Evolutionary conservation across 2,888 invertebrate species (phyloP).

Genomic region (Himalopsyche anomala): DNA sequence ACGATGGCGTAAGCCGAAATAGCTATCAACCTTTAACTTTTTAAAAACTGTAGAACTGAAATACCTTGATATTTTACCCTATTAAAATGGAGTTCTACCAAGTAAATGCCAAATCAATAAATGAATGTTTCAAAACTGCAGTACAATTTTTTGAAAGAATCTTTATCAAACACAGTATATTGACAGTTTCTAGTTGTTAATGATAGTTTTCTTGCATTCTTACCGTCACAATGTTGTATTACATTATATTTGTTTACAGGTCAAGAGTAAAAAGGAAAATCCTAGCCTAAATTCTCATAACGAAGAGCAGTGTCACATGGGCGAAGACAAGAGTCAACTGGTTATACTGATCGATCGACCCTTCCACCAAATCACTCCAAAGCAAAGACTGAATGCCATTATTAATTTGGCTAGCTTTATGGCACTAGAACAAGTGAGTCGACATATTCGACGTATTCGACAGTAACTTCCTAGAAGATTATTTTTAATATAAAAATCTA

Average conservation of each 20-base stretch:
- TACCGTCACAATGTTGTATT: too few relatives aligned
- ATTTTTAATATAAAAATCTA: too few relatives aligned
- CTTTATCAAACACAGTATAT: constrained; percentile 47
- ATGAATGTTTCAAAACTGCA: too few relatives aligned
- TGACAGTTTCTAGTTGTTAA: constrained; percentile 61
- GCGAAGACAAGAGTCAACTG: constrained; percentile 76
- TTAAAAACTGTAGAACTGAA: too few relatives aligned
- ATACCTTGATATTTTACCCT: too few relatives aligned
- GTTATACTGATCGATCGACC: constrained; percentile 83
- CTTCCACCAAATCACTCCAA: constrained; percentile 79
- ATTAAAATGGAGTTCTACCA: too few relatives aligned
- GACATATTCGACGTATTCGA: not conserved
- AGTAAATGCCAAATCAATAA: too few relatives aligned
- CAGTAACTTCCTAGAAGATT: too few relatives aligned
- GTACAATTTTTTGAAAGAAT: too few relatives aligned
- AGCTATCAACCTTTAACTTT: too few relatives aligned
- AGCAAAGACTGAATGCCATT: constrained; percentile 81
- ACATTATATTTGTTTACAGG: constrained; percentile 54
- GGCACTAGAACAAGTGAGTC: constrained; percentile 80
- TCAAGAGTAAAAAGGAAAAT: constrained; percentile 62
- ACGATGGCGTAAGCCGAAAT: too few relatives aligned
- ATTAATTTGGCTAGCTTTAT: constrained; percentile 85
- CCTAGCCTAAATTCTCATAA: constrained; percentile 68
- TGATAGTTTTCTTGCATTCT: not conserved
- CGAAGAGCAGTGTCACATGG: constrained; percentile 69